These are phyloP conservation scores for Holotrichia oblita DNA, from an alignment of 1,140 invertebrate species.

Conservation along the genomic window DNA sequence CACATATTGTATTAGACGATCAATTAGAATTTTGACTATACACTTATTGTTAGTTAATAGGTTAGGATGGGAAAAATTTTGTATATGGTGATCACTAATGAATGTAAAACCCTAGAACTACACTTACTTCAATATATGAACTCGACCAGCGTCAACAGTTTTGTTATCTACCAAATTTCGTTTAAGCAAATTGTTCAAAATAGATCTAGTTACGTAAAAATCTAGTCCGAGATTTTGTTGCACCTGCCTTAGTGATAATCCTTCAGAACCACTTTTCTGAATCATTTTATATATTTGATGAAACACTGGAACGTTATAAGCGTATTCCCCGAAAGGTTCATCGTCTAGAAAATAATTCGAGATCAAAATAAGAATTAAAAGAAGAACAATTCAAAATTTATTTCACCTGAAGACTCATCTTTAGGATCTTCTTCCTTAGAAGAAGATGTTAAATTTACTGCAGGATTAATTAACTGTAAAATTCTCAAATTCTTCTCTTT, in stretches of 20 bases:
- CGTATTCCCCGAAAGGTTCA: constrained; percentile 28
- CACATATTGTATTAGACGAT: too few species aligned
- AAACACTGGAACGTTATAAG: constrained; percentile 9
- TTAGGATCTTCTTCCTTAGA: constrained; percentile 66
- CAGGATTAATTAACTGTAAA: constrained; percentile 65
- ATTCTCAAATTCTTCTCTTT: constrained; percentile 65
- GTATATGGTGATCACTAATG: too few species aligned
- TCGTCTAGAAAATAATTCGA: constrained; percentile 37
- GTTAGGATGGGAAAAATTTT: too few species aligned
- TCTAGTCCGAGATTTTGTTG: constrained; percentile 23
- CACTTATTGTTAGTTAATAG: too few species aligned
- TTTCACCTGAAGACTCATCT: constrained; percentile 56
- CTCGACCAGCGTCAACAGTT: constrained; percentile 51
- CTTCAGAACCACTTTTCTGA: constrained; percentile 34
- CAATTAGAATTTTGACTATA: too few species aligned
- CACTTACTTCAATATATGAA: constrained; percentile 50
- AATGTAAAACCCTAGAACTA: too few species aligned
- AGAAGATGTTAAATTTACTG: constrained; percentile 62
- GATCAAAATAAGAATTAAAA: too few species aligned
- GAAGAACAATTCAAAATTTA: background rate
- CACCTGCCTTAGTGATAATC: constrained; percentile 38
- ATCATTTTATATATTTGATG: constrained; percentile 15
- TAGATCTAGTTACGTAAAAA: constrained; percentile 45
- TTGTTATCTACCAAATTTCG: constrained; percentile 47
- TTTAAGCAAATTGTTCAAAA: constrained; percentile 48